Evolutionary conservation across 2,797 vertebrate genomes (phyloP), one percentile per base, ranked within the genome.

Genomic region (Gymnoscopelus braueri): DNA sequence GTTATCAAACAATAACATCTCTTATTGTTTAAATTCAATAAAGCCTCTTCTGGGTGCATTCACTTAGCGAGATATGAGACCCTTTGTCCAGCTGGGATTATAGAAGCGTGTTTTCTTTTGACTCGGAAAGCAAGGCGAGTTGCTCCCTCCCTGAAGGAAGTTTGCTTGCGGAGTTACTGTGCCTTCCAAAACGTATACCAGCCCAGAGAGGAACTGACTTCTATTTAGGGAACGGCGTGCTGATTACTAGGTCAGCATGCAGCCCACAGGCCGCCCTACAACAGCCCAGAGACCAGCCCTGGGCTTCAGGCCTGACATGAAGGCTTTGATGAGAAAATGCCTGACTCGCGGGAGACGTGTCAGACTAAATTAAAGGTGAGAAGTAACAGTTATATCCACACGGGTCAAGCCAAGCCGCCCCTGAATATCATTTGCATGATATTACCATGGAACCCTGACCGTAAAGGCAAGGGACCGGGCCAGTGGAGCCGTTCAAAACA

Each of bases 381-480:
- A 67, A 14, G 7, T 67, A 83, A 61, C 91, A 87, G 87, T 44
- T 24, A 53, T 23, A 65, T 69, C 64, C 74, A 71, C 24, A 61
- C 75, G 52, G 70, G 77, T 77, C 51, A 63, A 65, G 64, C 69
- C 39, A 56, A 80, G 71, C 74, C 50, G 5, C 35, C 69, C 65
- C 50, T 71, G 84, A 64, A 83, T 87, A 65, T 75, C 24, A 84
- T 89, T 91, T 82, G 81, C 87, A 89, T 88, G 72, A 72, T 55
- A 88, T 89, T 84, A 84, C 63, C 70, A 55, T 54, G 70, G 63
- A 44, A 75, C 72, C 75, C 67, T 78, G 72, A 79, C 78, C 70
- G 55, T 57, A 3, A 72, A 55, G 61, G 63, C 15, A 3, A 49
- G 60, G 64, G 58, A 52, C 13, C 19, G 63, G 74, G 74, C 73